Evolutionary conservation across 92 coral and sea anemone genomes (phyloP).

Genomic region (Galaxea fascicularis): DNA sequence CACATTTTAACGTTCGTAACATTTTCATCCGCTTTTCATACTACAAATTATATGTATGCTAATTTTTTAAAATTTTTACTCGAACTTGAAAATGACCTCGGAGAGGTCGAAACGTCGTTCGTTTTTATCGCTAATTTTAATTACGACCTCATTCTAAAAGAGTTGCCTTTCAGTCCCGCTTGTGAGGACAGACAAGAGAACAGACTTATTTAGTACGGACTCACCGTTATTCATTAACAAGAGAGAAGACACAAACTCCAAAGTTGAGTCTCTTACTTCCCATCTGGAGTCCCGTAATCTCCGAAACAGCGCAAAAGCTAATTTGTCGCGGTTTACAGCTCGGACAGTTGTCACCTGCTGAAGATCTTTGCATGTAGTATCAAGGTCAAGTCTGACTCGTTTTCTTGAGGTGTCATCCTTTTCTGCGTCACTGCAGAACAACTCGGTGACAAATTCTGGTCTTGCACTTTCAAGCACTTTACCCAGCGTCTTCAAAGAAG

Average conservation of each 20-base stretch:
- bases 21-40: too few species aligned
- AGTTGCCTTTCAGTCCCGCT: too few species aligned
- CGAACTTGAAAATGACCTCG: too few species aligned
- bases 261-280: conserved; percentile 85
- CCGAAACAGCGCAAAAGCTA: conserved; percentile 72
- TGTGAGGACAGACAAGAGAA: too few species aligned
- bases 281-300: conserved; percentile 83
- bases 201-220: background rate
- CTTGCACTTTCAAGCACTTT: conserved; percentile 23
- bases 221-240: conserved; percentile 54
- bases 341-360: background rate
- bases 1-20: too few species aligned
- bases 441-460: conserved; percentile 21
- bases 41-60: too few species aligned
- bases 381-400: conserved; percentile 18
- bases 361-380: background rate
- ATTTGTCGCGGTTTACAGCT: conserved; percentile 34
- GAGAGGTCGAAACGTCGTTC: too few species aligned
- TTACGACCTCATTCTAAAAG: too few species aligned
- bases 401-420: background rate
- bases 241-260: conserved; percentile 73
- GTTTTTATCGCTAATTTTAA: too few species aligned
- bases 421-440: conserved; percentile 26
- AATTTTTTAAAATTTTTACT: too few species aligned
- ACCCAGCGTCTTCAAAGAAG: conserved; percentile 56